These are phyloP conservation scores for Cryptocheilus praepositus DNA, from an alignment of 2,888 invertebrate genomes.

Conservation along the genomic window DNA sequence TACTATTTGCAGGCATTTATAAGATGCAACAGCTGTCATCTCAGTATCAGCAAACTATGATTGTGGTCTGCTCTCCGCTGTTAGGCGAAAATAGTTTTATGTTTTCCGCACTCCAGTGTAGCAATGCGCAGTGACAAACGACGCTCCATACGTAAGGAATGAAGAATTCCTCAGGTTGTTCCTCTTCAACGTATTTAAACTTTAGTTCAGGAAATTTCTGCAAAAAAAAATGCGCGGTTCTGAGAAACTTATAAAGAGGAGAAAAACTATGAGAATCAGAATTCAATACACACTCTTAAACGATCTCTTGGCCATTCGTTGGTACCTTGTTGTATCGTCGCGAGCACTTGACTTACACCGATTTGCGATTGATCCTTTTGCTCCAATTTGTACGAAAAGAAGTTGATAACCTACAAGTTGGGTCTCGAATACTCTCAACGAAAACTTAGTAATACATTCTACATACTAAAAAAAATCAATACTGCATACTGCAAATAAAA, in stretches of 20 bases:
- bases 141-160: conserved; percentile 99
- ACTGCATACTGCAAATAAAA: no score
- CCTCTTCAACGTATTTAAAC: conserved; percentile 99
- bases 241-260: not conserved
- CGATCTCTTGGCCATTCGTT: conserved; percentile 96
- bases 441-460: no score
- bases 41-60: conserved; percentile 72
- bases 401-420: conserved; percentile 77
- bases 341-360: conserved; percentile 91
- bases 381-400: conserved; percentile 82
- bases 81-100: conserved; percentile 70
- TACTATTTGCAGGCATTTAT: conserved; percentile 25
- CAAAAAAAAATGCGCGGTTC: conserved; percentile 48
- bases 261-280: not conserved
- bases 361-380: conserved; percentile 78
- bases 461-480: no score
- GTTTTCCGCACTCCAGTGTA: conserved; percentile 72
- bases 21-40: conserved; percentile 42
- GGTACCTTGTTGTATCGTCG: conserved; percentile 92
- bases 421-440: not conserved
- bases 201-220: conserved; percentile 99
- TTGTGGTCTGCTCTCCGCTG: conserved; percentile 68
- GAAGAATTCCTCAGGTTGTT: conserved; percentile 98
- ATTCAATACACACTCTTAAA: conserved; percentile 81
- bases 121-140: conserved; percentile 78